phyloP scores from a whole-genome alignment of 2,113 vertebrate genomes.

The Phasianus colchicus region DNA sequence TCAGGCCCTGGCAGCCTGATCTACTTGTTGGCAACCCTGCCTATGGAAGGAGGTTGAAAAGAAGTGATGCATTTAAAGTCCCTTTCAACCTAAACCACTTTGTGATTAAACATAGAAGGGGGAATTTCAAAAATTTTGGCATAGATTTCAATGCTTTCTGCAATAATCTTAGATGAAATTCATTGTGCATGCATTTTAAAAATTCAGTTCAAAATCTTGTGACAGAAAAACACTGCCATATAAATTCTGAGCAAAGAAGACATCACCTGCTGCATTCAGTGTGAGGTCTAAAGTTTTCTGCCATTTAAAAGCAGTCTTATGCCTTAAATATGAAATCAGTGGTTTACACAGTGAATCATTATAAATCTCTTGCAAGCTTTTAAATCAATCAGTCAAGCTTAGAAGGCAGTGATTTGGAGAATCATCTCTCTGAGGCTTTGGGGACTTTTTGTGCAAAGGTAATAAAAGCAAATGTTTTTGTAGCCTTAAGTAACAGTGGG shows the following conservation, averaged over 20 bases:
- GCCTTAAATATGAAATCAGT: slow-evolving; percentile 81
- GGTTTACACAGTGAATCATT: slow-evolving; percentile 79
- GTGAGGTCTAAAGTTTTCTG: slow-evolving; percentile 75
- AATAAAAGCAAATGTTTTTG: slow-evolving; percentile 78
- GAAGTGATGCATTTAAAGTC: not conserved
- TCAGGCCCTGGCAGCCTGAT: not conserved
- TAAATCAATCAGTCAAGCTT: slow-evolving; percentile 82
- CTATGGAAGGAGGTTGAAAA: not conserved
- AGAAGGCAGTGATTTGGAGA: slow-evolving; percentile 79
- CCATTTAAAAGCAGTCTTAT: slow-evolving; percentile 79
- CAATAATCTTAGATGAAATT: slow-evolving; percentile 61
- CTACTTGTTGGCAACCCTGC: not conserved
- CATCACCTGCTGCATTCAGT: slow-evolving; percentile 76
- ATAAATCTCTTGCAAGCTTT: slow-evolving; percentile 83
- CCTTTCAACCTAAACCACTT: not conserved
- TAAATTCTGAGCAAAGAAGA: slow-evolving; percentile 70
- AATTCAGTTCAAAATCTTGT: slow-evolving; percentile 59
- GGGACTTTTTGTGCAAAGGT: slow-evolving; percentile 68
- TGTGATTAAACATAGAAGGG: slow-evolving; percentile 9
- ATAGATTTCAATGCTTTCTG: slow-evolving; percentile 44
- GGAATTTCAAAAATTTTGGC: slow-evolving; percentile 49
- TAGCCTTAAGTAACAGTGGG: slow-evolving; percentile 70
- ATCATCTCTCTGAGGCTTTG: slow-evolving; percentile 76
- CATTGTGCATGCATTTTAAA: slow-evolving; percentile 51
- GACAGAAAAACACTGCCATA: slow-evolving; percentile 64